phyloP scores from a whole-genome alignment of 2,113 vertebrate species.

The Girardinichthys multiradiatus region DNA sequence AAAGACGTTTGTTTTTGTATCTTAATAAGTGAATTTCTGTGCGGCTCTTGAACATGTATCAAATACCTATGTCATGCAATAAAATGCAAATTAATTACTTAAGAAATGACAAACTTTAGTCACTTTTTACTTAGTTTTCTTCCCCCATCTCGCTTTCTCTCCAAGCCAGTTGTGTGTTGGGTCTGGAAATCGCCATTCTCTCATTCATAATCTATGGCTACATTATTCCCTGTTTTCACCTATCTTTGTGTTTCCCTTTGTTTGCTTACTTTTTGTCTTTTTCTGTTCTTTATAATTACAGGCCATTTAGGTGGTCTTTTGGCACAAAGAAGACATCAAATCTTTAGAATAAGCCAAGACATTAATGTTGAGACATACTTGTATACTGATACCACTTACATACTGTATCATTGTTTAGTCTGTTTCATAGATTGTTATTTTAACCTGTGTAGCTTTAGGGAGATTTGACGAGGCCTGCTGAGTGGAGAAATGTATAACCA shows the following conservation, averaged over 20 bases:
- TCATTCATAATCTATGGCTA: constrained; percentile 2
- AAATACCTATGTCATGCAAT: too few relatives aligned
- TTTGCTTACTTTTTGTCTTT: constrained; percentile 4
- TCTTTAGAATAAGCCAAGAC: not conserved
- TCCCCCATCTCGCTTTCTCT: not conserved
- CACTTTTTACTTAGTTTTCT: too few relatives aligned
- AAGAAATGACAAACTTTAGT: too few relatives aligned
- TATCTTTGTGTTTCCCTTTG: not conserved
- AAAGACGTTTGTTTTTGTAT: too few relatives aligned
- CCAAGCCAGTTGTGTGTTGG: not conserved
- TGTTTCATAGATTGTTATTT: not conserved
- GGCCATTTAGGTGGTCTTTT: not conserved
- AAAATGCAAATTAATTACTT: too few relatives aligned
- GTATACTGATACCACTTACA: not conserved
- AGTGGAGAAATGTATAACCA: constrained; percentile 31
- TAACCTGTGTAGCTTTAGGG: constrained; percentile 17
- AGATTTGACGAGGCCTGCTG: not conserved
- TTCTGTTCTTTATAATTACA: not conserved
- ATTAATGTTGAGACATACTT: not conserved
- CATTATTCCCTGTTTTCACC: constrained; percentile 2
- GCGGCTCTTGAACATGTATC: too few relatives aligned
- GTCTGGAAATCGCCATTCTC: constrained; percentile 36
- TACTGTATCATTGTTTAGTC: not conserved
- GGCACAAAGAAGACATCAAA: not conserved
- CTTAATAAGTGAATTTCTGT: too few relatives aligned